These are phyloP conservation scores for Grantiella picta DNA, from an alignment of 2,113 vertebrate species.

Conservation along the genomic window DNA sequence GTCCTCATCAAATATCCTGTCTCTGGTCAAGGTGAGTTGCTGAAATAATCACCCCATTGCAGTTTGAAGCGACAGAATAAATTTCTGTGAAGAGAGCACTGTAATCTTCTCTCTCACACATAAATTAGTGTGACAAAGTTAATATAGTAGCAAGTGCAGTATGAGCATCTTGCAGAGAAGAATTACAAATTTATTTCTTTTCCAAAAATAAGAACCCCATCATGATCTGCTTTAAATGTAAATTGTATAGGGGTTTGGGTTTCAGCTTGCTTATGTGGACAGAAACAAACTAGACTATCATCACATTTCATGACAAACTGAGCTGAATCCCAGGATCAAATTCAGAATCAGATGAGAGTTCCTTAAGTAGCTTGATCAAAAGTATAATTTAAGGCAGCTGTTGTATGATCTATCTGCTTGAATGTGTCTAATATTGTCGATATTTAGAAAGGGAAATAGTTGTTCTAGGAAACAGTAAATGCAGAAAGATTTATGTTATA, in stretches of 20 bases:
- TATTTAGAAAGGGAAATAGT: background rate
- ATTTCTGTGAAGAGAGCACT: background rate
- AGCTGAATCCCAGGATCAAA: background rate
- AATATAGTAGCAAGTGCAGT: background rate
- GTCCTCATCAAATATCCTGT: background rate
- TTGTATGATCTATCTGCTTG: background rate
- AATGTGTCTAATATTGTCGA: background rate
- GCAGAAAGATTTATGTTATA: background rate
- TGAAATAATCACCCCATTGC: background rate
- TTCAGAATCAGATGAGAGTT: background rate
- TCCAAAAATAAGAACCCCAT: background rate
- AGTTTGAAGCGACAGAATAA: background rate
- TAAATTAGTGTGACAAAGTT: background rate
- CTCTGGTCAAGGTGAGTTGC: slow-evolving; percentile 26
- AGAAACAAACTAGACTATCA: background rate
- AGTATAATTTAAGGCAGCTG: background rate
- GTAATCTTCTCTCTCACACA: background rate
- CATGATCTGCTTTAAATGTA: background rate
- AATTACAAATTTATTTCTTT: background rate
- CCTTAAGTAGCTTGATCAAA: background rate
- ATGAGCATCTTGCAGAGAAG: background rate
- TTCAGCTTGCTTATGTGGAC: background rate
- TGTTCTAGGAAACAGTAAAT: background rate
- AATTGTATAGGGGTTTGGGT: background rate
- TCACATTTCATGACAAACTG: background rate